Percentiles rank a stretch among this genome's conserved stretches.
These are phyloP conservation scores for Xylota sylvarum DNA, from an alignment of 2,888 invertebrate genomes.

Conservation along the genomic window DNA sequence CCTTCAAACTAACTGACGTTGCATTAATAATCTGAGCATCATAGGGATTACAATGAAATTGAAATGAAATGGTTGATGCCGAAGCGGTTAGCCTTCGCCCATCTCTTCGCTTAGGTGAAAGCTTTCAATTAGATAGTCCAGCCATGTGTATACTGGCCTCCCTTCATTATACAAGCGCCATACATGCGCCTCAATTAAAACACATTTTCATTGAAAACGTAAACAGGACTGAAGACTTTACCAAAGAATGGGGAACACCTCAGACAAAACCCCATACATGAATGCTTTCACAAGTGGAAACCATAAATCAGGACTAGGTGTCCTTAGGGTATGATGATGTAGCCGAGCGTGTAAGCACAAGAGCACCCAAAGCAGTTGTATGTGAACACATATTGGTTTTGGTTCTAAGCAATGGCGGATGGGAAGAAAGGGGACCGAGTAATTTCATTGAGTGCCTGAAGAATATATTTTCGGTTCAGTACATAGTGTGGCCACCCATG, in stretches of 20 bases:
- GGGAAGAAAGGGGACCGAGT: background rate
- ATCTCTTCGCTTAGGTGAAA: background rate
- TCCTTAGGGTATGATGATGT: constrained; percentile 10
- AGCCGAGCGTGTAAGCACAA: constrained; percentile 2
- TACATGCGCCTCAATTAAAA: constrained; percentile 5
- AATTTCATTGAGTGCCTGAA: constrained; percentile 46
- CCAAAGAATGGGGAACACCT: background rate
- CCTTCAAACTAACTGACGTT: background rate
- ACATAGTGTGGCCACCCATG: constrained; percentile 31
- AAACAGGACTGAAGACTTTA: background rate
- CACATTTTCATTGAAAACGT: constrained; percentile 19
- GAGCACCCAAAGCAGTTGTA: background rate
- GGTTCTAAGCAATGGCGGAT: background rate
- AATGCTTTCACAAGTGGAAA: constrained; percentile 24
- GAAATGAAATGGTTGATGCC: background rate
- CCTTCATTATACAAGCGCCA: background rate
- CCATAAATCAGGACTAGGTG: constrained; percentile 35
- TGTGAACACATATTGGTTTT: constrained; percentile 11
- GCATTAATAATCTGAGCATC: constrained; percentile 13
- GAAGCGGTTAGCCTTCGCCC: background rate
- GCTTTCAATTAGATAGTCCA: constrained; percentile 16
- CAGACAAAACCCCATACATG: constrained; percentile 6
- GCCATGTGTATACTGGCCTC: background rate
- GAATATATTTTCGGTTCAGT: constrained; percentile 15
- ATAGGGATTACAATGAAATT: constrained; percentile 4